Percentiles rank a stretch among this genome's conserved stretches.
Conservation (phyloP, 2,888 invertebrate genomes). For the Epistrophella euchroma region DNA sequence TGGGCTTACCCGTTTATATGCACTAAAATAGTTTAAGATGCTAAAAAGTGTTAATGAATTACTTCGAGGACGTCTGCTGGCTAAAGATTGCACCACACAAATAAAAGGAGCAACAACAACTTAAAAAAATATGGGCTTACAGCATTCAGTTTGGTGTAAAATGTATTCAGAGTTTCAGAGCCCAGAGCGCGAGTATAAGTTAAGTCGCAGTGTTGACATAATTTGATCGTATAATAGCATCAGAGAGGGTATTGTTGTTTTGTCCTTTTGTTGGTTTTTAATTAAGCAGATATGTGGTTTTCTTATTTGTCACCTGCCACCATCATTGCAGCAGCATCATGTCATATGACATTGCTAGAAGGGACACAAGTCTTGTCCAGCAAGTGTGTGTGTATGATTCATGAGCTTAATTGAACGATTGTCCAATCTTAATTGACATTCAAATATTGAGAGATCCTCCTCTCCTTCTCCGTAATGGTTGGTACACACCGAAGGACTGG, state of each 20-base stretch:
- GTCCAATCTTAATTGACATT: slow-evolving; percentile 69
- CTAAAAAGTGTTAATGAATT: slow-evolving; percentile 83
- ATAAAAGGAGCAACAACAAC: background rate
- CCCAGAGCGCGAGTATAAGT: background rate
- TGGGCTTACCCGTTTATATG: slow-evolving; percentile 40
- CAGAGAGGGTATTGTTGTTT: slow-evolving; percentile 42
- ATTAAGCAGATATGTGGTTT: slow-evolving; percentile 71
- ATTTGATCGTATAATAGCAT: slow-evolving; percentile 38
- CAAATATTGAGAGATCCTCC: slow-evolving; percentile 64
- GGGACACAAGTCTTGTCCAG: background rate
- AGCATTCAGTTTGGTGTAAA: no score
- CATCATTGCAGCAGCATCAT: slow-evolving; percentile 24
- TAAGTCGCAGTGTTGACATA: slow-evolving; percentile 50
- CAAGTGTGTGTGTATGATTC: slow-evolving; percentile 12
- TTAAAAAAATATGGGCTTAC: background rate
- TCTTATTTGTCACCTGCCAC: slow-evolving; percentile 68
- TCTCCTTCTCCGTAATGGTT: background rate
- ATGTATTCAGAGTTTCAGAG: background rate
- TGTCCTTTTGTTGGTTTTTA: slow-evolving; percentile 69
- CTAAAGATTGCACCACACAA: slow-evolving; percentile 18
- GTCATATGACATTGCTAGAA: background rate
- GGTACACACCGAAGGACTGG: no score
- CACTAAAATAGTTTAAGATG: slow-evolving; percentile 48
- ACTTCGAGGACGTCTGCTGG: slow-evolving; percentile 80
- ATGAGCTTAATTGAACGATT: slow-evolving; percentile 63